These are phyloP conservation scores for Toxonevra muliebris DNA, from an alignment of 2,888 invertebrate genomes.

Conservation along the genomic window DNA sequence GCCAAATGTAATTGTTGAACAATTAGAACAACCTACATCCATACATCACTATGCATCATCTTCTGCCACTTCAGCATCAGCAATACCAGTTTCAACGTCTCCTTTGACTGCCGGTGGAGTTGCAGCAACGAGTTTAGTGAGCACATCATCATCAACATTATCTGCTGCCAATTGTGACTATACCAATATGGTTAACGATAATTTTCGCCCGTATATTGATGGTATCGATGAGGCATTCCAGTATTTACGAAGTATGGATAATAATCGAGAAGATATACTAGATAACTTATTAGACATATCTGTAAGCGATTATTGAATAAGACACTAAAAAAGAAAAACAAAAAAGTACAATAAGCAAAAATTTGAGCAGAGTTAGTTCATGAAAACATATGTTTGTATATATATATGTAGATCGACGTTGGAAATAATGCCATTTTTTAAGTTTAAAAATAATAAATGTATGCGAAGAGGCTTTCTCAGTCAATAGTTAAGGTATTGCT, in stretches of 20 bases:
- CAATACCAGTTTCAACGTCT: constrained; percentile 30
- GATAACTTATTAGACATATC: constrained; percentile 59
- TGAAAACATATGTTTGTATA: too few species aligned
- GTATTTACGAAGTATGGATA: constrained; percentile 53
- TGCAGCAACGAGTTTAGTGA: background rate
- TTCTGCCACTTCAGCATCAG: constrained; percentile 19
- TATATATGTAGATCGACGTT: too few species aligned
- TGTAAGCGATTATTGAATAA: constrained; percentile 51
- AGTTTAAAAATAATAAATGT: too few species aligned
- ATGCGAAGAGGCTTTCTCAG: too few species aligned
- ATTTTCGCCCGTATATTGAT: constrained; percentile 54
- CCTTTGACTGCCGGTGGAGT: background rate
- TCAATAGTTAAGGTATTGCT: too few species aligned
- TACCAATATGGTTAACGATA: constrained; percentile 34
- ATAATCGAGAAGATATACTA: constrained; percentile 54
- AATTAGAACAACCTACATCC: constrained; percentile 41
- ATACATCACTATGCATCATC: constrained; percentile 17
- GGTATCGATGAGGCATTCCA: constrained; percentile 58
- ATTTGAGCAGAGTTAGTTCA: too few species aligned
- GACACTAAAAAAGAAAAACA: too few species aligned
- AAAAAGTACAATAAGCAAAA: too few species aligned
- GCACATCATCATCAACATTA: background rate
- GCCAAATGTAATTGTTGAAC: constrained; percentile 53
- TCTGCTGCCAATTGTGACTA: constrained; percentile 38
- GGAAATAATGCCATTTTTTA: too few species aligned